Evolutionary conservation across 2,797 vertebrate species (phyloP).

Genomic region (Peromyscus melanophrys): DNA sequence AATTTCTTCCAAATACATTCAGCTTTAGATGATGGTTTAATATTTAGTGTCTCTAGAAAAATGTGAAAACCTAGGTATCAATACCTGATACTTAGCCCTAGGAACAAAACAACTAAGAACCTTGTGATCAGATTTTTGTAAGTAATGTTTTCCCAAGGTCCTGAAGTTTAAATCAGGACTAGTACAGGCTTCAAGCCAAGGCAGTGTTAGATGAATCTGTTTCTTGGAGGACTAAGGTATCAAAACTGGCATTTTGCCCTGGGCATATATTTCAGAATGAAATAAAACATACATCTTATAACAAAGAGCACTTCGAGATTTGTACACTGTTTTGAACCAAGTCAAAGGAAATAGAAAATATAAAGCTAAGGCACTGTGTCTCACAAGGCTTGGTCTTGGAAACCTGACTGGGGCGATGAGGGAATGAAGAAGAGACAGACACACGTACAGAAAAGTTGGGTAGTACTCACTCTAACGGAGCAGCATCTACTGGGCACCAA

Average conservation of each 20-base stretch:
- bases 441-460: background rate
- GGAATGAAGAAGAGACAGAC: background rate
- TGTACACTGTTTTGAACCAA: conserved; percentile 79
- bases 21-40: conserved; percentile 77
- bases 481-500: too few species aligned
- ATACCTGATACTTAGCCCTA: conserved; percentile 80
- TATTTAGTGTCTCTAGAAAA: conserved; percentile 84
- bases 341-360: conserved; percentile 74
- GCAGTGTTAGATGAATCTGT: conserved; percentile 85
- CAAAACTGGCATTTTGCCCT: conserved; percentile 85
- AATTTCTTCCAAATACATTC: background rate
- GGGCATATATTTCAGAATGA: conserved; percentile 88
- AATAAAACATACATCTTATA: conserved; percentile 80
- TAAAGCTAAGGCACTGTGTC: background rate
- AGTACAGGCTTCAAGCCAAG: conserved; percentile 86
- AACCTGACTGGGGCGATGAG: background rate
- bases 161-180: conserved; percentile 85
- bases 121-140: conserved; percentile 73
- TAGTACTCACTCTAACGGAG: background rate
- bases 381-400: background rate
- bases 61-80: conserved; percentile 84
- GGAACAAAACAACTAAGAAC: conserved; percentile 57
- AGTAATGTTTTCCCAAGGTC: conserved; percentile 83
- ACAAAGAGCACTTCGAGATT: conserved; percentile 77
- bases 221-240: conserved; percentile 88